phyloP scores from a whole-genome alignment of 2,888 invertebrate species.

The Ommatoiulus sabulosus region DNA sequence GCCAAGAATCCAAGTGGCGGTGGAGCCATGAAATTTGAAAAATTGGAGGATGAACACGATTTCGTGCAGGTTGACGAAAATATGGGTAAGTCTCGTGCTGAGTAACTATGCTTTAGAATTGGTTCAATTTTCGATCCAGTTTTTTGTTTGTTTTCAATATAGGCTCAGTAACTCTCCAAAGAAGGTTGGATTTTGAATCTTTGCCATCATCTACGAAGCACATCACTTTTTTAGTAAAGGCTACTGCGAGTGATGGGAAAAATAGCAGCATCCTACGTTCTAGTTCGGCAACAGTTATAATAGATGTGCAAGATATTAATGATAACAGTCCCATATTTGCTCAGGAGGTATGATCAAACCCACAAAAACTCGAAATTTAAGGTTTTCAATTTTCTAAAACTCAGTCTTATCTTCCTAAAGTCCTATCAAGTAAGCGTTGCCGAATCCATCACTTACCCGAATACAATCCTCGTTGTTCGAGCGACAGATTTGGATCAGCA shows the following conservation, averaged over 20 bases:
- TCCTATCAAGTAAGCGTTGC: conserved; percentile 78
- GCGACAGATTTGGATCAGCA: conserved; percentile 77
- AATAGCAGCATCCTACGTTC: conserved; percentile 63
- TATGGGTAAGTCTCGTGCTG: conserved; percentile 46
- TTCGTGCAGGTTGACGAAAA: conserved; percentile 65
- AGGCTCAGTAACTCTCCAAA: conserved; percentile 80
- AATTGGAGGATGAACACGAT: conserved; percentile 61
- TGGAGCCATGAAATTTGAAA: conserved; percentile 10
- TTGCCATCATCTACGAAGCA: conserved; percentile 67
- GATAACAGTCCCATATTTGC: conserved; percentile 81
- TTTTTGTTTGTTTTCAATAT: conserved; percentile 60
- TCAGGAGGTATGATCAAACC: conserved; percentile 68
- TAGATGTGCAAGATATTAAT: conserved; percentile 80
- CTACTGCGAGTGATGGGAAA: conserved; percentile 70
- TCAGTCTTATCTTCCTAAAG: conserved; percentile 66
- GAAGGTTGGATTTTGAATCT: conserved; percentile 82
- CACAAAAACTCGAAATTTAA: not conserved
- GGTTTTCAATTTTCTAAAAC: not conserved
- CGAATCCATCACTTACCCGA: conserved; percentile 78
- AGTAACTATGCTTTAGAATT: not conserved
- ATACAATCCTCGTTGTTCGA: conserved; percentile 76
- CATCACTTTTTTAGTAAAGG: conserved; percentile 53
- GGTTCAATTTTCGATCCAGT: not conserved
- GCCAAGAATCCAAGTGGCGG: conserved; percentile 63
- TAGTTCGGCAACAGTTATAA: conserved; percentile 75